These are phyloP conservation scores for Tiaroga cobitis DNA, from an alignment of 2,797 vertebrate genomes.

Conservation along the genomic window DNA sequence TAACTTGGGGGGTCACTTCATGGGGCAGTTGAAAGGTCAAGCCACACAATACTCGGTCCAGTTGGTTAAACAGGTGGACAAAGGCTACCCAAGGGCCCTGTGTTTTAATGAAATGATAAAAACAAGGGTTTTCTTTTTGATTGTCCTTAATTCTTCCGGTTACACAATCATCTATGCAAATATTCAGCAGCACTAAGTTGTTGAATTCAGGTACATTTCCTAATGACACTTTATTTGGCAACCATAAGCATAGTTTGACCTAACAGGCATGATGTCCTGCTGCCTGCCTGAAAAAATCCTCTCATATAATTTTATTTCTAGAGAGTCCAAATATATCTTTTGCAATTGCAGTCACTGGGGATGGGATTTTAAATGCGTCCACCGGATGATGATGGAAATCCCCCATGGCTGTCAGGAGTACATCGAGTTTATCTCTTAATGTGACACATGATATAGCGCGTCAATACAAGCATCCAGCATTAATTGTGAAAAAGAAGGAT, in stretches of 20 bases:
- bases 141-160: neutral
- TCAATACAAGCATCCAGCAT: constrained; percentile 43
- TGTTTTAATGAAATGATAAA: constrained; percentile 6
- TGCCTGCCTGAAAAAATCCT: constrained; percentile 56
- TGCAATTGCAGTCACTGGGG: constrained; percentile 62
- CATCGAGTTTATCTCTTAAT: constrained; percentile 55
- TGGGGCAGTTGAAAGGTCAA: constrained; percentile 59
- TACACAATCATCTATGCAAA: neutral
- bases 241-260: constrained; percentile 27
- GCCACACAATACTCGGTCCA: constrained; percentile 63
- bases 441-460: constrained; percentile 51
- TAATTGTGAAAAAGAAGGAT: constrained; percentile 22
- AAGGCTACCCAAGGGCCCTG: constrained; percentile 36
- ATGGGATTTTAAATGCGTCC: constrained; percentile 62
- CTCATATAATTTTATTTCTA: constrained; percentile 65
- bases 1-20: constrained; percentile 58
- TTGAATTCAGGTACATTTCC: constrained; percentile 13
- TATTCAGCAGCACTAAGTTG: neutral
- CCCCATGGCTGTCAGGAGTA: constrained; percentile 49
- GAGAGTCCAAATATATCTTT: constrained; percentile 62
- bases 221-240: constrained; percentile 4
- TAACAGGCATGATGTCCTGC: constrained; percentile 47
- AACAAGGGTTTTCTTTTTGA: neutral
- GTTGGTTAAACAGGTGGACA: constrained; percentile 73
- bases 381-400: constrained; percentile 55